These are phyloP conservation scores for Adoxophyes honmai DNA, from an alignment of 1,140 invertebrate species.

Conservation along the genomic window DNA sequence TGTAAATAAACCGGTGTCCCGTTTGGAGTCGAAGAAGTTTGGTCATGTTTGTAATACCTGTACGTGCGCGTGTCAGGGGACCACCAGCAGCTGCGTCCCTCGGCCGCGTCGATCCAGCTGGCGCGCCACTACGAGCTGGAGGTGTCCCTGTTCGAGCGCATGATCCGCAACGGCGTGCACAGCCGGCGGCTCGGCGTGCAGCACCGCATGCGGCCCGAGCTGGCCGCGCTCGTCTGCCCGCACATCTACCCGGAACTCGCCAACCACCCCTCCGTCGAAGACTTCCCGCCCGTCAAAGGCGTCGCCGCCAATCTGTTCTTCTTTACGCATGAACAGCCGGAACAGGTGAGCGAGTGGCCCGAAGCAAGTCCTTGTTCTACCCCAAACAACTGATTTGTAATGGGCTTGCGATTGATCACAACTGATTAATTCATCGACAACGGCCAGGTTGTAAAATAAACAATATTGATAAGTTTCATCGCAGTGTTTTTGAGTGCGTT, in stretches of 20 bases:
- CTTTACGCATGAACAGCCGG: slow-evolving; percentile 77
- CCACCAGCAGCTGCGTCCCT: slow-evolving; percentile 86
- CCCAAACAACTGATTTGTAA: too few species aligned
- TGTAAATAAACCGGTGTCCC: too few species aligned
- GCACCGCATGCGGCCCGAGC: slow-evolving; percentile 83
- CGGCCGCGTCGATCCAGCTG: slow-evolving; percentile 78
- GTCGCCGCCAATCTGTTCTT: slow-evolving; percentile 80
- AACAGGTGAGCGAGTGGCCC: slow-evolving; percentile 69
- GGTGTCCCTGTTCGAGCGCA: slow-evolving; percentile 86
- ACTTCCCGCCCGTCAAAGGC: slow-evolving; percentile 74
- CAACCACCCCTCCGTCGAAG: slow-evolving; percentile 76
- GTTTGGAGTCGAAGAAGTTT: too few species aligned
- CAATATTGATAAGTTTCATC: too few species aligned
- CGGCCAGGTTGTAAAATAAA: too few species aligned
- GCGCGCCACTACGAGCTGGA: slow-evolving; percentile 80
- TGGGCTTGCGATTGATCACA: too few species aligned
- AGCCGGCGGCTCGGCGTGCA: slow-evolving; percentile 78
- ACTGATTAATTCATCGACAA: too few species aligned
- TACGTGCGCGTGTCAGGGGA: slow-evolving; percentile 78
- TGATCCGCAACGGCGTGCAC: slow-evolving; percentile 79
- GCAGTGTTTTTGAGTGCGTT: too few species aligned
- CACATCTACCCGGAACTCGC: slow-evolving; percentile 79
- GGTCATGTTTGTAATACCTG: too few species aligned
- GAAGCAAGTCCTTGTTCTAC: too few species aligned
- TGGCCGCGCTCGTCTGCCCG: slow-evolving; percentile 79